Conservation (phyloP, 1,140 invertebrate genomes). For the Drosophila chauvacae region DNA sequence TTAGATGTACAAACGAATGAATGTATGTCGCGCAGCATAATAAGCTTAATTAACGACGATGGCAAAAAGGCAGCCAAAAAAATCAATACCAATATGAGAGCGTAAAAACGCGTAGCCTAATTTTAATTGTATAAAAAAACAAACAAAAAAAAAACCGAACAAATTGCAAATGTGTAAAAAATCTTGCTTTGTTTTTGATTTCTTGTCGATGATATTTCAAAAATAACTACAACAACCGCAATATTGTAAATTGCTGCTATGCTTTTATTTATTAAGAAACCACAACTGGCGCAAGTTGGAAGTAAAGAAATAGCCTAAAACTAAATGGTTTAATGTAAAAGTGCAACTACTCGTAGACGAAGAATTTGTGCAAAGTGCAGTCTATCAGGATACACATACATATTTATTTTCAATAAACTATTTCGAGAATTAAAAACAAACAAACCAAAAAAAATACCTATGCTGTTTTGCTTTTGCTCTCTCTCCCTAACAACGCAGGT, state of each 20-base stretch:
- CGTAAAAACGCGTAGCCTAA: conserved; percentile 42
- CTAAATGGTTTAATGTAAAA: conserved; percentile 35
- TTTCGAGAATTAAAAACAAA: conserved; percentile 59
- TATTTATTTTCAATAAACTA: conserved; percentile 82
- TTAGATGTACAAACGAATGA: conserved; percentile 50
- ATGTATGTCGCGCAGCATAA: conserved; percentile 47
- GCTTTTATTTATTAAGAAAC: conserved; percentile 49
- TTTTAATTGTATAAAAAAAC: conserved; percentile 28
- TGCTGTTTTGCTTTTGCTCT: conserved; percentile 14
- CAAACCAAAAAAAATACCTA: conserved; percentile 25
- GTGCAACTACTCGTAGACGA: conserved; percentile 48
- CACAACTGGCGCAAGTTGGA: conserved; percentile 29
- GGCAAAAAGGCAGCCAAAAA: conserved; percentile 53
- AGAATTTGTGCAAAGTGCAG: conserved; percentile 31
- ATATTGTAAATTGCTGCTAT: conserved; percentile 46
- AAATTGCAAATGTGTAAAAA: conserved; percentile 32
- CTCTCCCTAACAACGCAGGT: conserved; percentile 59
- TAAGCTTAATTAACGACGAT: conserved; percentile 54
- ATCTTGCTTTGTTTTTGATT: conserved; percentile 37
- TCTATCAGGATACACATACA: conserved; percentile 66
- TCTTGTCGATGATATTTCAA: conserved; percentile 41
- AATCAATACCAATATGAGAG: conserved; percentile 40
- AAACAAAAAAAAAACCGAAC: conserved; percentile 10
- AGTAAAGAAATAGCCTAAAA: conserved; percentile 29
- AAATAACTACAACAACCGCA: conserved; percentile 20